A percentile compares a stretch with the other conserved stretches of the same genome.
These are phyloP conservation scores for Glyphotaelius pellucidus DNA, from an alignment of 2,888 invertebrate genomes.

Conservation along the genomic window DNA sequence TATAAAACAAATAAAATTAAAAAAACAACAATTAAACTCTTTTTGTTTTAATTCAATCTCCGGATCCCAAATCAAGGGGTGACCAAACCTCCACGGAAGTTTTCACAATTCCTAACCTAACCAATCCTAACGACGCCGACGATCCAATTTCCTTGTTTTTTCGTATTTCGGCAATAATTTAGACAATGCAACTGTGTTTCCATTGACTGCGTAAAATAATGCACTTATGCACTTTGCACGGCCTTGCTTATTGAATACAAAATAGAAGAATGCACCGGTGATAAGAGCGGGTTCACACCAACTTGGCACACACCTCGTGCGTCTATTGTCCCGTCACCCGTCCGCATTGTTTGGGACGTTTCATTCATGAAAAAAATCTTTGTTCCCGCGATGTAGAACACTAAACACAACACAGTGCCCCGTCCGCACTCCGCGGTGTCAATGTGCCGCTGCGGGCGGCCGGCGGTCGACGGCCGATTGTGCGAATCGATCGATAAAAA, in stretches of 20 bases:
- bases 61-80: too few relatives aligned
- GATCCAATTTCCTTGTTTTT: too few relatives aligned
- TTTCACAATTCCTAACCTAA: too few relatives aligned
- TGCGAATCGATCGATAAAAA: neutral
- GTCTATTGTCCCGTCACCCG: conserved; percentile 53
- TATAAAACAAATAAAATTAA: too few relatives aligned
- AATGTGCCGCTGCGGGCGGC: neutral
- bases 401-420: neutral
- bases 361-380: conserved; percentile 62
- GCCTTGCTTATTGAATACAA: neutral
- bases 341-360: conserved; percentile 61
- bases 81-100: too few relatives aligned
- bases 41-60: too few relatives aligned
- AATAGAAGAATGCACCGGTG: neutral
- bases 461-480: neutral
- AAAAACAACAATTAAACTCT: too few relatives aligned
- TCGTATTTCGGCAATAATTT: too few relatives aligned
- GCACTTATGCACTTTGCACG: neutral
- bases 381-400: conserved; percentile 10
- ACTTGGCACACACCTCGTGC: conserved; percentile 18
- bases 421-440: neutral
- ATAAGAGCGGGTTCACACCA: neutral
- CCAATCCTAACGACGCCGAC: too few relatives aligned
- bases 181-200: too few relatives aligned
- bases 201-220: neutral